Percentiles rank a stretch among this genome's conserved stretches.
These are phyloP conservation scores for Drosophila percnosoma DNA, from an alignment of 2,888 invertebrate genomes.

Conservation along the genomic window DNA sequence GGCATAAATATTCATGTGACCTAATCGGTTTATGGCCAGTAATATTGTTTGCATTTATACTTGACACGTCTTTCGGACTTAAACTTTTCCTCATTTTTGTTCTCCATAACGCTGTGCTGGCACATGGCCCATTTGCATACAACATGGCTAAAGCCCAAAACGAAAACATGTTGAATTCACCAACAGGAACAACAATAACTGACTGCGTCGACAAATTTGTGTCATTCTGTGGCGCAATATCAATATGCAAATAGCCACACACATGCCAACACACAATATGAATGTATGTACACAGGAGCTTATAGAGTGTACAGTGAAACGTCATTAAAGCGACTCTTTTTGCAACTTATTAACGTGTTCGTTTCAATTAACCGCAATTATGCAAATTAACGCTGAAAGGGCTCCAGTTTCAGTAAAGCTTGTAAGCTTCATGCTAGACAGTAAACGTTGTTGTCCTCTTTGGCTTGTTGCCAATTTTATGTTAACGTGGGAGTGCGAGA, in stretches of 20 bases:
- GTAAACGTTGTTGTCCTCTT: slow-evolving; percentile 6
- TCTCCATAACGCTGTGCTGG: slow-evolving; percentile 10
- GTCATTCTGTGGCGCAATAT: slow-evolving; percentile 32
- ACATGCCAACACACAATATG: neutral
- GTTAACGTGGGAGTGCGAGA: neutral
- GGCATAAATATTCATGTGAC: slow-evolving; percentile 75
- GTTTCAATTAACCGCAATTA: slow-evolving; percentile 63
- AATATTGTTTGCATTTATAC: slow-evolving; percentile 55
- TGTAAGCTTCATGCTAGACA: slow-evolving; percentile 14
- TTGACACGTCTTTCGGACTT: slow-evolving; percentile 61
- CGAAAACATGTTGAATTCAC: slow-evolving; percentile 20
- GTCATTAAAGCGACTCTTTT: slow-evolving; percentile 8
- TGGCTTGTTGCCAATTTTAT: slow-evolving; percentile 13
- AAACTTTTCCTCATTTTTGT: slow-evolving; percentile 36
- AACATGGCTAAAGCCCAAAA: slow-evolving; percentile 27
- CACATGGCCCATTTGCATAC: slow-evolving; percentile 49
- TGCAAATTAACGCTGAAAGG: slow-evolving; percentile 42
- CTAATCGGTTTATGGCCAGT: slow-evolving; percentile 72
- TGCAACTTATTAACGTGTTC: slow-evolving; percentile 48
- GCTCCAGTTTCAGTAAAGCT: slow-evolving; percentile 16
- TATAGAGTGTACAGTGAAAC: slow-evolving; percentile 7
- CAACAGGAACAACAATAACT: neutral
- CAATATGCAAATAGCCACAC: slow-evolving; percentile 33
- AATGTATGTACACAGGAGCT: neutral
- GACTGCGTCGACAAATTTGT: slow-evolving; percentile 9